Percentiles rank a stretch among this genome's conserved stretches.
Evolutionary conservation across 1,140 invertebrate genomes (phyloP).

Genomic region (Magallana gigas): DNA sequence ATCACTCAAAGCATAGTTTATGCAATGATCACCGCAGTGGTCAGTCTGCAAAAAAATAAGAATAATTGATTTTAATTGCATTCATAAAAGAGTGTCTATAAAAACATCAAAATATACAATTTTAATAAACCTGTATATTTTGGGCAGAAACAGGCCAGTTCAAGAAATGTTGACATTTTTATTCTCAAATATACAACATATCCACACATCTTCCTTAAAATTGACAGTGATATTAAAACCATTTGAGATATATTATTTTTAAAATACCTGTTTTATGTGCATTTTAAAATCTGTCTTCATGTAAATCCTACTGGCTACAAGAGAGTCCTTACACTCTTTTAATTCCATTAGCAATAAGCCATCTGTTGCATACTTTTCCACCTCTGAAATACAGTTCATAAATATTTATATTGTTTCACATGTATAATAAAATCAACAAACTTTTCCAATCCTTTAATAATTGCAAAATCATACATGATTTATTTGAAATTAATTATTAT

Average conservation of each 20-base stretch:
- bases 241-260: neutral
- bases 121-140: neutral
- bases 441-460: neutral
- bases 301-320: conserved; percentile 8
- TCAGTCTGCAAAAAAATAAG: neutral
- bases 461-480: neutral
- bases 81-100: neutral
- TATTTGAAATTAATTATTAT: no score
- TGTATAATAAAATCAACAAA: neutral
- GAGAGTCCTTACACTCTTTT: conserved; percentile 13
- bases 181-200: neutral
- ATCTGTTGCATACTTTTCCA: conserved; percentile 25
- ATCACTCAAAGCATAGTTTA: conserved; percentile 22
- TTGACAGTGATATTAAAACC: neutral
- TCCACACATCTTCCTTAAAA: neutral
- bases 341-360: neutral
- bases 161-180: neutral
- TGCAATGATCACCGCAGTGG: conserved; percentile 4
- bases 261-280: conserved; percentile 22
- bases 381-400: neutral
- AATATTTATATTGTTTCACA: neutral
- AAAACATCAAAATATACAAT: neutral
- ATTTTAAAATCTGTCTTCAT: conserved; percentile 41
- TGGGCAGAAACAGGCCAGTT: neutral
- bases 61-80: neutral